phyloP scores from a whole-genome alignment of 2,113 vertebrate genomes.

The Campylomormyrus tamandua region DNA sequence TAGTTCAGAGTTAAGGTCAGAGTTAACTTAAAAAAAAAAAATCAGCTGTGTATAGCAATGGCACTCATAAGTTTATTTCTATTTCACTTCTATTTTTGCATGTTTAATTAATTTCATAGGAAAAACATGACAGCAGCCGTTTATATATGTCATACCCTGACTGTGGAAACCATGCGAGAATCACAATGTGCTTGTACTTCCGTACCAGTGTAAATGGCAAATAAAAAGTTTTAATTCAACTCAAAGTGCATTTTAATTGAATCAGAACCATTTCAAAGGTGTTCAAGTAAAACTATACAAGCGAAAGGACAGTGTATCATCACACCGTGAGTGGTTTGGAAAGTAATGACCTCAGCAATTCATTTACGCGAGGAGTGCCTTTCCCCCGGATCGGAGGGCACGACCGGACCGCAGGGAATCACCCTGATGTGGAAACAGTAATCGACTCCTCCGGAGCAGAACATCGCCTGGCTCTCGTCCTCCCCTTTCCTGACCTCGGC shows the following conservation, averaged over 20 bases:
- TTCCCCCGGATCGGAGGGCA: not conserved
- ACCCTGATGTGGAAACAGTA: not conserved
- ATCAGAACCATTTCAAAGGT: not conserved
- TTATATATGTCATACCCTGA: not conserved
- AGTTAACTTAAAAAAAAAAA: not conserved
- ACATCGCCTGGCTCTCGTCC: constrained; percentile 38
- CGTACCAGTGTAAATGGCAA: not conserved
- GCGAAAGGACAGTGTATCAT: not conserved
- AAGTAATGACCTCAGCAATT: constrained; percentile 3
- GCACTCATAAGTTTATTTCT: not conserved
- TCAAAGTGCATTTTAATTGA: not conserved
- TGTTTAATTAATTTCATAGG: not conserved
- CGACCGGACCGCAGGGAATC: not conserved
- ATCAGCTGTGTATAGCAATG: not conserved
- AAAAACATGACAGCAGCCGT: not conserved
- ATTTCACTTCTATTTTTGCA: not conserved
- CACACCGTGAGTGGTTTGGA: not conserved
- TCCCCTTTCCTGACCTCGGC: constrained; percentile 25
- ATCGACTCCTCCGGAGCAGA: constrained; percentile 19
- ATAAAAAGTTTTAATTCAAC: not conserved
- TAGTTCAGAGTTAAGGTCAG: no score
- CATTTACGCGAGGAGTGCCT: not conserved
- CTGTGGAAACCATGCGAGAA: not conserved
- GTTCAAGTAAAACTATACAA: not conserved
- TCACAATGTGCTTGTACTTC: not conserved